Percentiles rank a stretch among this genome's conserved stretches.
Evolutionary conservation across 2,797 vertebrate genomes (phyloP).

Genomic region (Epinephelus malabaricus): DNA sequence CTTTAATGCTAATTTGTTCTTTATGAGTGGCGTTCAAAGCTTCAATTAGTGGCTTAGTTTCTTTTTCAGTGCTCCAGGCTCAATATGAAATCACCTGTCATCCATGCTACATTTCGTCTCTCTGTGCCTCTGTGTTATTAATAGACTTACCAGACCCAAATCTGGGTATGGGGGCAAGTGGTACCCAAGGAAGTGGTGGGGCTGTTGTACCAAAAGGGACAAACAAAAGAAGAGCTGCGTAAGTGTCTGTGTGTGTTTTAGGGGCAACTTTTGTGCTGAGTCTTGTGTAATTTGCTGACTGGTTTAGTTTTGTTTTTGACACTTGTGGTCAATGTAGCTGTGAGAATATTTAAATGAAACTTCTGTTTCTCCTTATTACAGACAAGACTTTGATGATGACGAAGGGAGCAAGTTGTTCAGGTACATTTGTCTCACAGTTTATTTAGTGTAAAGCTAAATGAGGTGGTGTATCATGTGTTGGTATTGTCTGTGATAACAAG

Average conservation of each 20-base stretch:
- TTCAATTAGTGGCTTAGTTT: slow-evolving; percentile 12
- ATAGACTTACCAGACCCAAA: slow-evolving; percentile 92
- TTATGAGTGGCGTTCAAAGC: not conserved
- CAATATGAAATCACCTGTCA: slow-evolving; percentile 57
- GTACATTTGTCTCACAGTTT: slow-evolving; percentile 73
- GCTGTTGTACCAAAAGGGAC: slow-evolving; percentile 87
- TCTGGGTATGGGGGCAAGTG: slow-evolving; percentile 88
- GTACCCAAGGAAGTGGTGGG: slow-evolving; percentile 83
- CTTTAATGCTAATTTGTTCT: not conserved
- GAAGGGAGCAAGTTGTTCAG: slow-evolving; percentile 95
- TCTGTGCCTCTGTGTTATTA: slow-evolving; percentile 65
- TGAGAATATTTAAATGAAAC: slow-evolving; percentile 17
- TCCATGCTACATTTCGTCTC: slow-evolving; percentile 22
- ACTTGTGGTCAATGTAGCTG: not conserved
- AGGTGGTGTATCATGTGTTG: not conserved
- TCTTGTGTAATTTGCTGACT: slow-evolving; percentile 16
- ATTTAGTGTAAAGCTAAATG: not conserved
- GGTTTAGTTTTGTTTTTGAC: slow-evolving; percentile 19
- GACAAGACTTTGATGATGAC: slow-evolving; percentile 91
- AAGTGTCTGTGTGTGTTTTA: slow-evolving; percentile 70
- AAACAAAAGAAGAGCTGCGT: slow-evolving; percentile 92
- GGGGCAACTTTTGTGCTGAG: not conserved
- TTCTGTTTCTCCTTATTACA: slow-evolving; percentile 66
- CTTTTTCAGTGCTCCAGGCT: slow-evolving; percentile 19
- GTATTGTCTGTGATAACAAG: not conserved